Base-by-base conservation (phyloP, 2,888 invertebrate species). In the Pammene fasciana region DNA sequence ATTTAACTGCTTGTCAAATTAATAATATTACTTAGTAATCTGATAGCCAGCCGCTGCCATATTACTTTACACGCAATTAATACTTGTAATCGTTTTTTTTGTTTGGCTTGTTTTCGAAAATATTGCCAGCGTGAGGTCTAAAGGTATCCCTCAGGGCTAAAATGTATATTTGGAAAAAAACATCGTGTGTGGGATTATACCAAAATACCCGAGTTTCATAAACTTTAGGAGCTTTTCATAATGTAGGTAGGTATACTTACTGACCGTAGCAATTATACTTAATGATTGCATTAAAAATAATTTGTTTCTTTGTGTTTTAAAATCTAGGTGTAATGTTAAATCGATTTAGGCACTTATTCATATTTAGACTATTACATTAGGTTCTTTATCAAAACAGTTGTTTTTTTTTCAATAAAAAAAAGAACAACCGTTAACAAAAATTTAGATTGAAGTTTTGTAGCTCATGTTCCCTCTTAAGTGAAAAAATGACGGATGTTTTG, bases 11-110 rank as follows among this genome's bases (percentile, higher is more conserved):
- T n/a, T n/a, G n/a, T 52, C 62, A n/a, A 16, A 13, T 60, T 46
- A 26, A 48, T 48, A 34, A 34, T 46, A 60, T 46, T 36, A 48
- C 6, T 36, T 16, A 10, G 55, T 10, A 56, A 60, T 34, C 38
- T 57, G 41, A 57, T 45, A 34, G 14, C 56, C 59, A 43, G 45
- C 57, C 50, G 64, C 16, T 18, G 64, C 41, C 64, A 75, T 64
- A 71, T 56, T 65, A 50, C 62, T 72, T 73, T 71, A 73, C 72
- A 71, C 71, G 71, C 74, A 75, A 78, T 78, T 79, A 76, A 72
- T 72, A 72, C 73, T 71, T 75, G 75, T 75, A 68, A 65, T 61
- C 54, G 36, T 61, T 72, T 73, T 72, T 71, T 73, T 10, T 45
- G 18, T 50, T 52, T 11, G 43, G 45, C 36, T 43, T 52, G 60